phyloP scores from a whole-genome alignment of 2,113 vertebrate species.

The Vulpes ferrilata region DNA sequence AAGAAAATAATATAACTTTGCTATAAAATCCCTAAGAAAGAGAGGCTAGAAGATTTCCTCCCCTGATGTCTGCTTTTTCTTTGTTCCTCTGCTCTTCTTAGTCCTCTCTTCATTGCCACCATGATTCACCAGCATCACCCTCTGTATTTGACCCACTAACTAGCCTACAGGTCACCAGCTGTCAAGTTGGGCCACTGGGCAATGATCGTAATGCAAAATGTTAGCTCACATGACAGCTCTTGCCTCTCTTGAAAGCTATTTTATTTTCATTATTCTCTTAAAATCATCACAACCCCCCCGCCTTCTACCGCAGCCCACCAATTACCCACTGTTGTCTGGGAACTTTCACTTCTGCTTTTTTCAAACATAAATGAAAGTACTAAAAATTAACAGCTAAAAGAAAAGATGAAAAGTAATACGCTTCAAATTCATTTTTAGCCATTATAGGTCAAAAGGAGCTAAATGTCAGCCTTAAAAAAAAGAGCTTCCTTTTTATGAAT shows the following conservation, averaged over 20 bases:
- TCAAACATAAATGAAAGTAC: slow-evolving; percentile 49
- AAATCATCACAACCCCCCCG: neutral
- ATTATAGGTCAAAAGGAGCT: neutral
- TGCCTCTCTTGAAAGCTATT: neutral
- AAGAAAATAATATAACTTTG: slow-evolving; percentile 23
- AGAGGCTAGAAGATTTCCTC: neutral
- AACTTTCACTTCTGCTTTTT: slow-evolving; percentile 51
- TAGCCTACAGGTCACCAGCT: neutral
- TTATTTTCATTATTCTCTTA: neutral
- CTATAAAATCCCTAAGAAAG: neutral
- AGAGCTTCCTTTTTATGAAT: neutral
- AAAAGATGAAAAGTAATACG: slow-evolving; percentile 34
- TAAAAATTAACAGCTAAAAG: slow-evolving; percentile 40
- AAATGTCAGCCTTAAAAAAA: neutral
- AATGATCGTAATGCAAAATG: neutral
- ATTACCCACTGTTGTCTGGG: neutral
- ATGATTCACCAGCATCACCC: neutral
- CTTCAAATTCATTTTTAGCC: neutral
- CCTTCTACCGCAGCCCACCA: neutral
- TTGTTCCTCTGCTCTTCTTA: neutral
- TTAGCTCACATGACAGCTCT: neutral
- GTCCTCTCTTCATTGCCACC: neutral
- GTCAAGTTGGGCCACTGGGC: neutral
- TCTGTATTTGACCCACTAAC: neutral
- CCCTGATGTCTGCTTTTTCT: neutral